Conservation (phyloP, 2,113 vertebrate species). For the Brachyhypopomus gauderio region DNA sequence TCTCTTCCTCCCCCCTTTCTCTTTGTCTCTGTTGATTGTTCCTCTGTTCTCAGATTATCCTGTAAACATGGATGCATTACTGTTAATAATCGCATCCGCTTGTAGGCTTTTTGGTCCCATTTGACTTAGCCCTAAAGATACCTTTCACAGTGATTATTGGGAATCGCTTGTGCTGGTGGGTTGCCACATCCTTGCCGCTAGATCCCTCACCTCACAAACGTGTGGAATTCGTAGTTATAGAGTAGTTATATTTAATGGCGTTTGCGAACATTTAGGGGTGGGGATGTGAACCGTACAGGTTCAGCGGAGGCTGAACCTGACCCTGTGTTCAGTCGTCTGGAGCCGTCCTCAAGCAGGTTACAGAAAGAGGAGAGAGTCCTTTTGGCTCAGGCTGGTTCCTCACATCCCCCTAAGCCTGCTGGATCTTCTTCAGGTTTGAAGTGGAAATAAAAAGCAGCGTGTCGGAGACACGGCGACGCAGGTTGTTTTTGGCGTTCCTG, state of each 20-base stretch:
- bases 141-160: not conserved
- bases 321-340: too few species aligned
- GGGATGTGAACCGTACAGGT: too few species aligned
- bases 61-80: not conserved
- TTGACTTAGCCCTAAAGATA: not conserved
- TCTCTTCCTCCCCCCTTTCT: slow-evolving; percentile 52
- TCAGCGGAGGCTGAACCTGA: too few species aligned
- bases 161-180: not conserved
- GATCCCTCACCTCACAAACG: not conserved
- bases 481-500: not conserved
- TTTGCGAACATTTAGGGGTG: too few species aligned
- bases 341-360: too few species aligned
- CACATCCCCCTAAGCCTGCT: slow-evolving; percentile 2
- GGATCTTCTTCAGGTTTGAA: slow-evolving; percentile 19
- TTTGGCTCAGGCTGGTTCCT: not conserved
- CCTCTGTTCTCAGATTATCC: too few species aligned
- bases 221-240: too few species aligned
- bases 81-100: not conserved
- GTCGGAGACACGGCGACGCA: not conserved
- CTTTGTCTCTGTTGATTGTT: not conserved
- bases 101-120: not conserved
- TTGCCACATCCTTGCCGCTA: not conserved
- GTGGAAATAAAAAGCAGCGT: slow-evolving; percentile 18
- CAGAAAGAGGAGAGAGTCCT: too few species aligned
- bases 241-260: too few species aligned